Percentiles rank a stretch among this genome's conserved stretches.
phyloP scores from a whole-genome alignment of 1,140 invertebrate species.

The Drosophila teissieri region DNA sequence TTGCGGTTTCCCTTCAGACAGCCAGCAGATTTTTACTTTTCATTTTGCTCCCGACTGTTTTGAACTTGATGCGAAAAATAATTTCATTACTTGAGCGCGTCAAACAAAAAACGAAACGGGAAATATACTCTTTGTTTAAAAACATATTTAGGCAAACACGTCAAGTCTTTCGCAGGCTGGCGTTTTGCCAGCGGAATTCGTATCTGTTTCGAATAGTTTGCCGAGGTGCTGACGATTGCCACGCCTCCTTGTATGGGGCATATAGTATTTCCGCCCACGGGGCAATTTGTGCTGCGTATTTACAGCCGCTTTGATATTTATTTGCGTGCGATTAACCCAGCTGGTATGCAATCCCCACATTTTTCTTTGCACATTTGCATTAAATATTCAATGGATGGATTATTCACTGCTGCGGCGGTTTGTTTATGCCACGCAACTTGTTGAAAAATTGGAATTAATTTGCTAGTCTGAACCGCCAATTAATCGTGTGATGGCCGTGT shows the following conservation, averaged over 20 bases:
- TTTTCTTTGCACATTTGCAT: slow-evolving; percentile 40
- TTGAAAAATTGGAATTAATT: slow-evolving; percentile 50
- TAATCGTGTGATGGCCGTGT: slow-evolving; percentile 51
- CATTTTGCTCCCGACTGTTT: neutral
- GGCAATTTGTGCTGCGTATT: slow-evolving; percentile 57
- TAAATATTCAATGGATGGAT: slow-evolving; percentile 36
- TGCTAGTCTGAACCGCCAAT: slow-evolving; percentile 46
- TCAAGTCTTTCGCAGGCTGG: slow-evolving; percentile 62
- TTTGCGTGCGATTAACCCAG: slow-evolving; percentile 66
- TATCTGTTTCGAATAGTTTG: slow-evolving; percentile 76
- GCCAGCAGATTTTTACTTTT: slow-evolving; percentile 28
- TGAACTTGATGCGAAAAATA: slow-evolving; percentile 68
- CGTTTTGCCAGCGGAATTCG: slow-evolving; percentile 70
- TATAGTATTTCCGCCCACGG: neutral
- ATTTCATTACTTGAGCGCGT: slow-evolving; percentile 74
- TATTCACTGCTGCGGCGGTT: slow-evolving; percentile 36
- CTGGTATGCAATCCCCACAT: slow-evolving; percentile 46
- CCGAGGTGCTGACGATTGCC: slow-evolving; percentile 36
- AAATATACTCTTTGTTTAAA: slow-evolving; percentile 46
- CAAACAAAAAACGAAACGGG: slow-evolving; percentile 53
- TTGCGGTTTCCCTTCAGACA: slow-evolving; percentile 26
- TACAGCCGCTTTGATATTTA: slow-evolving; percentile 74
- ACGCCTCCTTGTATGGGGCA: neutral
- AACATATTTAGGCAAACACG: slow-evolving; percentile 76
- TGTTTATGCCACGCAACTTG: slow-evolving; percentile 33